Percentiles rank a stretch among this genome's conserved stretches.
Conservation (phyloP, 2,113 vertebrate genomes). For the Puma concolor region DNA sequence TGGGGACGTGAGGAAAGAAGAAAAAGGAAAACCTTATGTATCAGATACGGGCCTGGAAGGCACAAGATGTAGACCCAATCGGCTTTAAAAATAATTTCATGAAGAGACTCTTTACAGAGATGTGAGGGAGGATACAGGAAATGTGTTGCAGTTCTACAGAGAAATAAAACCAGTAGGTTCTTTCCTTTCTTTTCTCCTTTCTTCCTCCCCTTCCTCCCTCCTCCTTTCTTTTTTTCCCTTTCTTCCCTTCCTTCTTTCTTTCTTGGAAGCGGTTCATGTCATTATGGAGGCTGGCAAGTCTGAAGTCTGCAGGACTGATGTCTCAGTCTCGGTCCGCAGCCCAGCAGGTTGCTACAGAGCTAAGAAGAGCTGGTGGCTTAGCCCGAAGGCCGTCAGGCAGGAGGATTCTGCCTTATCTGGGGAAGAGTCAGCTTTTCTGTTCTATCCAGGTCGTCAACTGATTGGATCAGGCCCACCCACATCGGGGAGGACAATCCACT, state of each 20-base stretch:
- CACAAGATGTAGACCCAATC: neutral
- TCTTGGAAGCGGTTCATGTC: neutral
- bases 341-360: neutral
- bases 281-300: neutral
- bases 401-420: neutral
- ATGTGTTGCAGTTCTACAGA: neutral
- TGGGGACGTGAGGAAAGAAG: neutral
- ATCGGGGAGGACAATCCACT: neutral
- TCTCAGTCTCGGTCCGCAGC: neutral
- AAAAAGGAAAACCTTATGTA: neutral
- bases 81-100: neutral
- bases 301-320: neutral
- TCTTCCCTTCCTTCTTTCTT: neutral
- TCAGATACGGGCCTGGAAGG: neutral
- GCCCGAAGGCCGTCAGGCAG: neutral
- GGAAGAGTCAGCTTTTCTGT: neutral
- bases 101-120: neutral
- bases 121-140: neutral
- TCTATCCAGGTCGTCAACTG: neutral
- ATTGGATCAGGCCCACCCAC: neutral
- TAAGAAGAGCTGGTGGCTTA: neutral
- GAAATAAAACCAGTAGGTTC: neutral
- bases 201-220: rapidly evolving
- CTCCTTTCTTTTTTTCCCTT: too few relatives aligned
- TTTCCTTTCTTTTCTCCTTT: neutral